phyloP scores from a whole-genome alignment of 2,113 vertebrate genomes.

The Lathamus discolor region DNA sequence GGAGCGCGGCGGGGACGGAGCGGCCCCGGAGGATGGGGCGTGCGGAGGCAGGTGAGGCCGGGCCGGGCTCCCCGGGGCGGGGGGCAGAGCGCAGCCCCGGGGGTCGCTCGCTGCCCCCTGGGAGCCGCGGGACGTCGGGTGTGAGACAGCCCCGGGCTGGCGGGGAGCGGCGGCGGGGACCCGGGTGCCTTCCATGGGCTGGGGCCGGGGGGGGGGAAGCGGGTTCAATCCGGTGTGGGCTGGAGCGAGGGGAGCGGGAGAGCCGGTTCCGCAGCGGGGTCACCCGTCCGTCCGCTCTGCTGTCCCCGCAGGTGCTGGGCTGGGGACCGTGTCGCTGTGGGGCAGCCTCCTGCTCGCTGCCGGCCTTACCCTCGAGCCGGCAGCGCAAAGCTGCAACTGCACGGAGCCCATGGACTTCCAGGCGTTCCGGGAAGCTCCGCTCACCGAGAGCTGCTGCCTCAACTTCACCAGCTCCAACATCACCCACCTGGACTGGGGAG shows the following conservation, averaged over 20 bases:
- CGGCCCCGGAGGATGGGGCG: too few relatives aligned
- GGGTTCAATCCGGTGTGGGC: neutral
- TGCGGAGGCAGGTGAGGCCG: too few relatives aligned
- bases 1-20: too few relatives aligned
- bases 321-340: constrained; percentile 32
- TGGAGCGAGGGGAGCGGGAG: neutral
- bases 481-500: constrained; percentile 73
- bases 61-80: too few relatives aligned
- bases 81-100: neutral
- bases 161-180: too few relatives aligned
- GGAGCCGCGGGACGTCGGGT: neutral
- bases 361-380: neutral
- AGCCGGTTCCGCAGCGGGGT: neutral
- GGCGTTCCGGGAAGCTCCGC: constrained; percentile 57
- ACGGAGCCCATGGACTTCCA: constrained; percentile 63
- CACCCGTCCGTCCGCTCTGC: neutral
- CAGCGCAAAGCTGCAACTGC: constrained; percentile 72
- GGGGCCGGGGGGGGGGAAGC: neutral
- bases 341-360: constrained; percentile 34
- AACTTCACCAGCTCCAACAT: constrained; percentile 83
- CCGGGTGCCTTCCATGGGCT: neutral
- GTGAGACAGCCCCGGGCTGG: neutral
- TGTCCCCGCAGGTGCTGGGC: neutral
- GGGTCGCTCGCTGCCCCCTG: neutral
- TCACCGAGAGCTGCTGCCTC: constrained; percentile 77